phyloP scores from a whole-genome alignment of 2,797 vertebrate genomes.

The Kryptopterus vitreolus region DNA sequence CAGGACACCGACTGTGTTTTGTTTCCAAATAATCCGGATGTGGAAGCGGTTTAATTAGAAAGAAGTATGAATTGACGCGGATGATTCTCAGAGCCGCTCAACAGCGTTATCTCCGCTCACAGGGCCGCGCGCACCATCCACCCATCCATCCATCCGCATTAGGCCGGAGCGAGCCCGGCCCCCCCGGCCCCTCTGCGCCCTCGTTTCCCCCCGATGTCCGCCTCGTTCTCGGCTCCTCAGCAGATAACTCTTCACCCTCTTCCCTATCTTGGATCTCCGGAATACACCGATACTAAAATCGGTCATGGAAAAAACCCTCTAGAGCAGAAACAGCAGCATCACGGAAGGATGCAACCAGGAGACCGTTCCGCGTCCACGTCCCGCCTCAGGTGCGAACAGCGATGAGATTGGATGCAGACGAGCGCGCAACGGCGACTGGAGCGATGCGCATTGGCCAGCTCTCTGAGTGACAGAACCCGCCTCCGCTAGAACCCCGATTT shows the following conservation, averaged over 20 bases:
- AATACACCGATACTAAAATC: neutral
- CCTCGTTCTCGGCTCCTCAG: neutral
- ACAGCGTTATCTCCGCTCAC: neutral
- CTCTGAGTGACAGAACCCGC: neutral
- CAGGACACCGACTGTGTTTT: neutral
- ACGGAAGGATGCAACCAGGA: slow-evolving; percentile 14
- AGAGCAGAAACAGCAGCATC: slow-evolving; percentile 27
- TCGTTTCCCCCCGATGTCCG: slow-evolving; percentile 18
- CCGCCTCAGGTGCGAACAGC: slow-evolving; percentile 58
- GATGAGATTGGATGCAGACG: slow-evolving; percentile 57
- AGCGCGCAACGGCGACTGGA: neutral
- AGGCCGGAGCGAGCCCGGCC: slow-evolving; percentile 37
- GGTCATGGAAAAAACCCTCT: slow-evolving; percentile 1
- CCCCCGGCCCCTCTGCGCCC: slow-evolving; percentile 61
- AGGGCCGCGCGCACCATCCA: slow-evolving; percentile 24
- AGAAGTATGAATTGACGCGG: neutral
- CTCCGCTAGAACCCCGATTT: neutral
- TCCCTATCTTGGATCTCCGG: neutral
- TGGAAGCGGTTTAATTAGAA: neutral
- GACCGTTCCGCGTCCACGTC: slow-evolving; percentile 45
- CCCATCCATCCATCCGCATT: slow-evolving; percentile 54
- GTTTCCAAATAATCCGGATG: neutral
- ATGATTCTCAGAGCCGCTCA: slow-evolving; percentile 10
- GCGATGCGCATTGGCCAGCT: neutral
- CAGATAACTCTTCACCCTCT: neutral